Percentiles rank a stretch among this genome's conserved stretches.
phyloP scores from a whole-genome alignment of 1,140 invertebrate species.

The Charaxes varanes region DNA sequence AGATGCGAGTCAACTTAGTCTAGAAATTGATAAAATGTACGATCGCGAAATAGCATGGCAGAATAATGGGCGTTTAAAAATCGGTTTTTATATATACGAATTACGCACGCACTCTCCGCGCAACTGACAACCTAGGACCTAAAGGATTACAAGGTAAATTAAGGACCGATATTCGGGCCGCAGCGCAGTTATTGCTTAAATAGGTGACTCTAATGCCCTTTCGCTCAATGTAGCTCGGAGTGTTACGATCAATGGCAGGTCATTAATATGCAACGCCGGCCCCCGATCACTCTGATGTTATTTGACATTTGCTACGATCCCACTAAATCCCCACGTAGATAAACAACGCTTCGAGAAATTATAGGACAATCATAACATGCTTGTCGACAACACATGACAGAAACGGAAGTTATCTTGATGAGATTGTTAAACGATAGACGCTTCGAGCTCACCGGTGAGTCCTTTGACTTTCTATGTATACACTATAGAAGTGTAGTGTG shows the following conservation, averaged over 20 bases:
- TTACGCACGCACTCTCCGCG: not conserved
- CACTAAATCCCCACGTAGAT: constrained; percentile 3
- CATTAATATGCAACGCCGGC: constrained; percentile 27
- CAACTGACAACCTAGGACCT: not conserved
- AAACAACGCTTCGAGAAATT: no score
- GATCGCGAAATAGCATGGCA: not conserved
- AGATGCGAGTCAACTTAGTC: no score
- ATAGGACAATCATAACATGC: no score
- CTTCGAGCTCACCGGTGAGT: no score
- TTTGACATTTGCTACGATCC: constrained; percentile 12
- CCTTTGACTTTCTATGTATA: no score
- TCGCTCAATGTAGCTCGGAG: constrained; percentile 12
- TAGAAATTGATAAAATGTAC: no score
- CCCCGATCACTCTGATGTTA: constrained; percentile 14
- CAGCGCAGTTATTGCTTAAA: constrained; percentile 24
- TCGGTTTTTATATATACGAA: constrained; percentile 3
- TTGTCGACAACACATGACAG: no score
- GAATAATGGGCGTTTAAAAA: not conserved
- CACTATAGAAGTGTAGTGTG: no score
- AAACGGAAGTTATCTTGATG: no score
- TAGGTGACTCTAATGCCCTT: constrained; percentile 31
- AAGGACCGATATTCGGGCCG: constrained; percentile 30
- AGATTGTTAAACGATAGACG: no score
- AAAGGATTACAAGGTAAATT: constrained; percentile 21
- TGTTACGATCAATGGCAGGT: no score